Evolutionary conservation across 2,113 vertebrate species (phyloP).

Genomic region (Eulemur macaco): DNA sequence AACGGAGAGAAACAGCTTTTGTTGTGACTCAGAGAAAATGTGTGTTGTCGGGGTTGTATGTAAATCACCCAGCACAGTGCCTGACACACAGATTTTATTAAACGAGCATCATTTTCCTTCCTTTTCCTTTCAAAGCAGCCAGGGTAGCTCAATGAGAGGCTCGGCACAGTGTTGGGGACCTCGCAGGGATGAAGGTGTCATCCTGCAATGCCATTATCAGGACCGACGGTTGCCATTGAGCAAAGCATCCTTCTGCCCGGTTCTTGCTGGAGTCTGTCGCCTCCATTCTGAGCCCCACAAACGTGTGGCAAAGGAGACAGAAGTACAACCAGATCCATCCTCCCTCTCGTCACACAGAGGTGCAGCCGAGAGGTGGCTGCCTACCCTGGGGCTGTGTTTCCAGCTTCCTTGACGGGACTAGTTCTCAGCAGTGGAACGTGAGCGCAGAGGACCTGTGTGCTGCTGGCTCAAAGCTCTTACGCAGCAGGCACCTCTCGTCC

Average conservation of each 20-base stretch:
- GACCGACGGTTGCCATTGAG: not conserved
- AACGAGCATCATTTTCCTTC: not conserved
- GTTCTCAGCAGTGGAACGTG: not conserved
- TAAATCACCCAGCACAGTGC: slow-evolving; percentile 1
- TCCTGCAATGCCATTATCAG: not conserved
- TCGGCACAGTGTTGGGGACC: not conserved
- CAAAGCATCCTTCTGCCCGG: not conserved
- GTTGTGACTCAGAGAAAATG: slow-evolving; percentile 39
- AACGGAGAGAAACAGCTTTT: slow-evolving; percentile 27
- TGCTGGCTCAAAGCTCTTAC: not conserved
- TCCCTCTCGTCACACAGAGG: not conserved
- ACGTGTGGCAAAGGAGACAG: not conserved
- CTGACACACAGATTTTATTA: not conserved
- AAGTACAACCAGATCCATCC: not conserved
- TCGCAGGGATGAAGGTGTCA: not conserved
- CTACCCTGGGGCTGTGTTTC: not conserved
- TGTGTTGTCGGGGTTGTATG: slow-evolving; percentile 27
- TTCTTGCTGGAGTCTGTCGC: not conserved
- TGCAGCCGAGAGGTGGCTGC: not conserved
- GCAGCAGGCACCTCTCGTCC: not conserved
- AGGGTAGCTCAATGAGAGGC: not conserved
- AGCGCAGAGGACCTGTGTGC: not conserved
- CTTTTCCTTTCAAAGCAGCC: not conserved
- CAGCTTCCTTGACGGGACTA: not conserved
- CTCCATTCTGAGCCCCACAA: rapidly evolving